Base-by-base conservation (phyloP, 37 sponge, comb jelly and placozoan genomes). In the Sycon ciliatum region DNA sequence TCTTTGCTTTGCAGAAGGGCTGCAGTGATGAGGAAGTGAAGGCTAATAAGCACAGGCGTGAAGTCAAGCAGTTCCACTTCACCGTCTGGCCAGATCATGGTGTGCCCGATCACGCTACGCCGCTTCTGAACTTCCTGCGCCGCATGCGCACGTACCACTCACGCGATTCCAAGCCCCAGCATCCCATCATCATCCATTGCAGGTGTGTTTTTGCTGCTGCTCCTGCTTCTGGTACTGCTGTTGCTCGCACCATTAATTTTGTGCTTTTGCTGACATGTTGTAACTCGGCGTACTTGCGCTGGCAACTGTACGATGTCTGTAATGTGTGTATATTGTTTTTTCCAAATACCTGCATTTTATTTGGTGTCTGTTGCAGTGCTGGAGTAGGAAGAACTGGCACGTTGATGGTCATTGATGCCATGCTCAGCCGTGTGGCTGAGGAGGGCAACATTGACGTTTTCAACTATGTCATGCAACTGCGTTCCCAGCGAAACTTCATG, bases 141-240 rank as follows among this genome's bases (percentile, higher is more conserved):
- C 77, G 79, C 35, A 87, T 95, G 39, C 36, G 54, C 13, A 65
- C 76, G 23, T 75, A 65, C 30, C 80, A 85, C 36, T 76, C 84
- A 30, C 29, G 30, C 0, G 65, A 85, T 35, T 49, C 7, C 16
- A 31, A 6, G 18, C 22, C 80, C 11, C 93, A 86, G 0, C n/a
- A n/a, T n/a, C 97, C 97, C 2, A 82, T 95, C 39, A 72, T 95
- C 3, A 87, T 95, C 13, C 97, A 95, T 74, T 91, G 97, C 86
- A 86, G 86, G 86, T 85, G 57, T 7, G 75, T 24, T 24, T 28
- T 18, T 46, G 52, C 16, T 46, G 16, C 11, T 46, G 52, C 52
- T 46, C 11, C 11, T 16, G 16, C 16, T 18, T 11, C 16, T 11
- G 52, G 16, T 46, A 46, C 16, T 16, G 11, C 11, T 16, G 16